Evolutionary conservation across 2,888 invertebrate species (phyloP).

Genomic region (Dryomyza anilis): DNA sequence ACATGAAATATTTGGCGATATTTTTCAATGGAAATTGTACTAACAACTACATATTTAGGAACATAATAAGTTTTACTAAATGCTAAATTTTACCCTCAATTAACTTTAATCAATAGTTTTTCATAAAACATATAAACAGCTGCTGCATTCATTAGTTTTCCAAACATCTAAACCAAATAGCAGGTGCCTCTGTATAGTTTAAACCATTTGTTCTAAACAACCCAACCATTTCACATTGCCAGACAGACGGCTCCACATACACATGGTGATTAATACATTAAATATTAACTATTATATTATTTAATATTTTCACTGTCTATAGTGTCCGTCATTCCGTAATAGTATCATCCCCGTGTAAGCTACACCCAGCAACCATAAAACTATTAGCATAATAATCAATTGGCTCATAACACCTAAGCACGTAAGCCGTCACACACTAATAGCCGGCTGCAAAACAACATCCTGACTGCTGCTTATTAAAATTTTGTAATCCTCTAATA

Average conservation of each 20-base stretch:
- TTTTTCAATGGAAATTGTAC: no score
- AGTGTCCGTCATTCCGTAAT: neutral
- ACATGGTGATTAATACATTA: constrained; percentile 51
- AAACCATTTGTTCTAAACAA: neutral
- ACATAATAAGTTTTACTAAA: no score
- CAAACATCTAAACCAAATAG: no score
- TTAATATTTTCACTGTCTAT: neutral
- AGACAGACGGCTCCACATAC: neutral
- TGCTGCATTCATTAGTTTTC: neutral
- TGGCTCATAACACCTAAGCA: neutral
- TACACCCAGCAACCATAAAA: constrained; percentile 36
- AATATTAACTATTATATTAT: constrained; percentile 38
- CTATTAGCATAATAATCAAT: constrained; percentile 44
- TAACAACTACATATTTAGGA: no score
- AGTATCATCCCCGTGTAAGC: neutral
- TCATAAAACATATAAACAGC: neutral
- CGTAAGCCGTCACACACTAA: constrained; percentile 28
- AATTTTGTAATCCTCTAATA: constrained; percentile 51
- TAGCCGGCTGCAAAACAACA: constrained; percentile 7
- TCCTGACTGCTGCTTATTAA: constrained; percentile 26
- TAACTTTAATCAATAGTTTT: neutral
- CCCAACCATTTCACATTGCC: neutral
- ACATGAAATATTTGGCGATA: no score
- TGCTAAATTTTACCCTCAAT: no score
- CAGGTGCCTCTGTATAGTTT: neutral